These are phyloP conservation scores for Stenodera caucasica DNA, from an alignment of 2,888 invertebrate species.

Conservation along the genomic window DNA sequence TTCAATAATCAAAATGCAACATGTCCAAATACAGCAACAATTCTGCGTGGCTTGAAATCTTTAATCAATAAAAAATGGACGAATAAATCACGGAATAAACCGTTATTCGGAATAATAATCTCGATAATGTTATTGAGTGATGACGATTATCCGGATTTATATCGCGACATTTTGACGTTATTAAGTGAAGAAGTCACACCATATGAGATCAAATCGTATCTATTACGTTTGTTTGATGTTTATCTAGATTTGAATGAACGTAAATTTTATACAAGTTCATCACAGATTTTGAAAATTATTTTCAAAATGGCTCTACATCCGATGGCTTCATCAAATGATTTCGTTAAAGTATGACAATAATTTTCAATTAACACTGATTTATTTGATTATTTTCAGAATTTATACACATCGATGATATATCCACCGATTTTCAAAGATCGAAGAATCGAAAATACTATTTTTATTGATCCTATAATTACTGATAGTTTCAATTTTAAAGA, in stretches of 20 bases:
- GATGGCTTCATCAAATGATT: slow-evolving; percentile 26
- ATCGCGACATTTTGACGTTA: slow-evolving; percentile 18
- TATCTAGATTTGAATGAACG: slow-evolving; percentile 12
- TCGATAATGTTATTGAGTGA: slow-evolving; percentile 19
- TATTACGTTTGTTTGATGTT: slow-evolving; percentile 15
- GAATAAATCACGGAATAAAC: slow-evolving; percentile 20
- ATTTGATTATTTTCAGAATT: slow-evolving; percentile 14
- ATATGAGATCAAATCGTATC: slow-evolving; percentile 20
- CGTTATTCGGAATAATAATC: slow-evolving; percentile 17
- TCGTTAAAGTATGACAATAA: slow-evolving; percentile 18
- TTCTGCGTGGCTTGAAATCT: slow-evolving; percentile 17
- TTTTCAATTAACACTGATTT: slow-evolving; percentile 6
- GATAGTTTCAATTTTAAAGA: slow-evolving; percentile 21
- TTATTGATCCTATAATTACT: slow-evolving; percentile 20
- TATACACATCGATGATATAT: slow-evolving; percentile 20
- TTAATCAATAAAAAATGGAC: slow-evolving; percentile 24
- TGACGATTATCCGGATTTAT: slow-evolving; percentile 18
- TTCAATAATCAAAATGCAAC: slow-evolving; percentile 8
- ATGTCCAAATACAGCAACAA: slow-evolving; percentile 4
- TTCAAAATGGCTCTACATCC: slow-evolving; percentile 27
- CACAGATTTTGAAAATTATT: slow-evolving; percentile 20
- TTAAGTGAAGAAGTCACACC: slow-evolving; percentile 20
- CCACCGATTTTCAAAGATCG: slow-evolving; percentile 15
- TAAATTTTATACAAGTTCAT: slow-evolving; percentile 10
- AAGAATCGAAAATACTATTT: not conserved